These are phyloP conservation scores for Solenopsis fugax DNA, from an alignment of 1,140 invertebrate genomes.

Conservation along the genomic window DNA sequence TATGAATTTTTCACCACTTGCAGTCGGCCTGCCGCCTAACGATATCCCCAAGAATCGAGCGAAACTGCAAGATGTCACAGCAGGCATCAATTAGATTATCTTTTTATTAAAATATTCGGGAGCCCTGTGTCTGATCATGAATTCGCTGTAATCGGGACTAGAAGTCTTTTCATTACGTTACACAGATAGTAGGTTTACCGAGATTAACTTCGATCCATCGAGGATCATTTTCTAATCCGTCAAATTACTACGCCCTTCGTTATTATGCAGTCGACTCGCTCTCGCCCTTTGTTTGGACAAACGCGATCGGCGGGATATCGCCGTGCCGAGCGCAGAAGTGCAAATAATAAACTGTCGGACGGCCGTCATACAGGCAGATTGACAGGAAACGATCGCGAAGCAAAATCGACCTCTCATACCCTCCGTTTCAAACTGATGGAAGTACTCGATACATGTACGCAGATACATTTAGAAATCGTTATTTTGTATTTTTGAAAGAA, in stretches of 20 bases:
- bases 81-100: not conserved
- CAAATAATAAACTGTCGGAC: conserved; percentile 67
- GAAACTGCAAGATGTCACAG: not conserved
- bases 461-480: not conserved
- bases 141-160: not conserved
- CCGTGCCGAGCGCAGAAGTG: conserved; percentile 56
- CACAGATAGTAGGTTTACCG: conserved; percentile 2
- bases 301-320: not conserved
- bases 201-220: conserved; percentile 8
- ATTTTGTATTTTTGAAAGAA: not conserved
- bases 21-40: not conserved
- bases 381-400: conserved; percentile 34
- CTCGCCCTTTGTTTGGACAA: conserved; percentile 69
- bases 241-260: conserved; percentile 57
- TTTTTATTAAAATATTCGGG: not conserved
- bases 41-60: not conserved
- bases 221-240: conserved; percentile 42
- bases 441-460: not conserved
- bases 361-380: conserved; percentile 33
- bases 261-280: conserved; percentile 29
- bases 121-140: not conserved
- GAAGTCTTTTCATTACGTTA: not conserved
- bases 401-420: conserved; percentile 1
- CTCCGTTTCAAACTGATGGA: not conserved
- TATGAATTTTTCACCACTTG: conserved; percentile 1